phyloP scores from a whole-genome alignment of 2,113 vertebrate genomes.

The Craseonycteris thonglongyai region DNA sequence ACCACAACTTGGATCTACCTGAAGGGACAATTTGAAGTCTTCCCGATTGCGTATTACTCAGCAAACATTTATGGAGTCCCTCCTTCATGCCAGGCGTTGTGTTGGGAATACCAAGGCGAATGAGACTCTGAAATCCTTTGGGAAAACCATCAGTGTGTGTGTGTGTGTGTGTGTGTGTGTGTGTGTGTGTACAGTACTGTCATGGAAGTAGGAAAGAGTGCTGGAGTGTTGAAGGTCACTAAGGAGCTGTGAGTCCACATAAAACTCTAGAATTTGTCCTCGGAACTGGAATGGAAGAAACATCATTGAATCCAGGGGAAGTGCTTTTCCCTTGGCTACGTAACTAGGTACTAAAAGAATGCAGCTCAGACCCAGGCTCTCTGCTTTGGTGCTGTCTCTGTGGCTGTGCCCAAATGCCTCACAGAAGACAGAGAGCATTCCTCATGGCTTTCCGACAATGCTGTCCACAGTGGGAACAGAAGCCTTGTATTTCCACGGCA shows the following conservation, averaged over 20 bases:
- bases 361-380: neutral
- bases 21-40: neutral
- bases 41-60: neutral
- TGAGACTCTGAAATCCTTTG: neutral
- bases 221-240: neutral
- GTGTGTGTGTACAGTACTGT: neutral
- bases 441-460: no score
- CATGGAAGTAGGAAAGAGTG: neutral
- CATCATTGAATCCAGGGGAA: neutral
- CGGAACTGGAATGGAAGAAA: neutral
- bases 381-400: neutral
- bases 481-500: neutral
- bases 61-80: neutral
- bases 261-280: neutral
- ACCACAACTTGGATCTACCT: neutral
- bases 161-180: neutral
- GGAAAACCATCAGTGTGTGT: neutral
- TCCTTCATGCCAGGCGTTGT: neutral
- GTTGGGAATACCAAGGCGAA: neutral
- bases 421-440: neutral
- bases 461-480: neutral
- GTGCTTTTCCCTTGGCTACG: neutral
- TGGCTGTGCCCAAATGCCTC: neutral
- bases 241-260: neutral
- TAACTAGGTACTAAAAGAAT: neutral